Evolutionary conservation across 2,113 vertebrate genomes (phyloP), one percentile per base, ranked within the genome.

Genomic region (Colossoma macropomum): DNA sequence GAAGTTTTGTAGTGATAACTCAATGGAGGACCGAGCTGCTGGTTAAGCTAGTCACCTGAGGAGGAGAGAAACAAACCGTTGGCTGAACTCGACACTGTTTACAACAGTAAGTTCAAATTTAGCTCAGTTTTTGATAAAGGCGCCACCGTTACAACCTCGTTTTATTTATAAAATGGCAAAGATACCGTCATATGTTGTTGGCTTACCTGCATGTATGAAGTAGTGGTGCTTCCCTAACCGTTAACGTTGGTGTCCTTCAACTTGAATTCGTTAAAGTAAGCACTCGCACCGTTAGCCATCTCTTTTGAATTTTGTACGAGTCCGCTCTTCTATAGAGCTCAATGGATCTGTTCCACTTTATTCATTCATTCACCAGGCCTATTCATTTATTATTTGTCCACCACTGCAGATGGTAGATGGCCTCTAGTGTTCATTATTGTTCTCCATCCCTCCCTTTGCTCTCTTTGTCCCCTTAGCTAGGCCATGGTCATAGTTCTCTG

Each of bases 11-110:
- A 16, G 52, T n/a, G 12, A 8, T 27, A 16, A 71, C 30, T 54
- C 23, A 68, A 41, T 12, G 62, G 59, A 75, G 59, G 23, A 82
- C 38, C 12, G 68, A 45, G 68, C 21, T 38, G 11, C 66, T 23
- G 41, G 66, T 19, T 12, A 72, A 41, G 38, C 17, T 19, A 13
- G 69, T 50, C 56, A 81, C 50, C 32, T 70, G 73, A n/a, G 45
- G 70, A 81, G 73, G 79, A 73, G 63, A 30, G 59, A 21, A 21
- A 30, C 81, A 77, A 76, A 77, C 25, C 48, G 50, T n/a, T 54
- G 80, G 19, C 19, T 28, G 17, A 45, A n/a, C 23, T n/a, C 48
- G 23, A 68, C 10, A 41, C 32, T 76, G 50, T 13, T 82, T 32
- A 56, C 65, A 81, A 48, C 66, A 54, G 81, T 83, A 83, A 6